Evolutionary conservation across 2,888 invertebrate species (phyloP), one percentile per base, ranked within the genome.

Genomic region (Hydrotaea cyrtoneurina): DNA sequence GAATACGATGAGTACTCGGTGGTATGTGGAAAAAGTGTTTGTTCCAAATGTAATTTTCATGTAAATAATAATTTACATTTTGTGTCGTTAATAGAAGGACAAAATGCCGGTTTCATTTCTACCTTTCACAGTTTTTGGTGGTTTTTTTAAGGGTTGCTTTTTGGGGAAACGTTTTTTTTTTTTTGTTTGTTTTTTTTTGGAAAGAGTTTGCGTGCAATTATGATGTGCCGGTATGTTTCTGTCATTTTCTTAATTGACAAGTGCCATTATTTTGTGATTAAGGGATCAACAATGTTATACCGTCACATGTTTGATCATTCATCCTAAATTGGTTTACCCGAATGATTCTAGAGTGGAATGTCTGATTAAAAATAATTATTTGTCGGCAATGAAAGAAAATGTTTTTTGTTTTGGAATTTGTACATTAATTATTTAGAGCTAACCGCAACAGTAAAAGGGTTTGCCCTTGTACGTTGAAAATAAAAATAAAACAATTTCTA

Each of bases 31-130:
- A 59, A 59, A 23, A 23, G 59, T 26, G 26, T 59, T 59, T 59
- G 59, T 59, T 59, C 23, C 26, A 59, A 59, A 59, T 59, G 59
- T 26, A 59, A 26, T 23, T 59, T 59, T 26, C 59, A 26, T 59
- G 59, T 59, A 59, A 2, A 59, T 15, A 23, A 59, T 59, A 55
- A 55, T 55, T 55, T 55, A 55, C 55, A 21, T 55, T 55, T 55
- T 21, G 19, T 55, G 55, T 21, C 10, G 21, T 55, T 50, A 50
- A 50, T 50, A n/a, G 50, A 39, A 39, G 8, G 1, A 39, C 1
- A 39, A 8, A 13, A 13, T 39, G 39, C n/a, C 4, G n/a, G 50
- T 50, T 50, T 50, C n/a, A n/a, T 50, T 2, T n/a, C 7, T 39
- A 3, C 39, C 13, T 39, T 39, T 10, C 11, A 39, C 10, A 39